phyloP scores from a whole-genome alignment of 2,113 vertebrate genomes.

The Austrofundulus limnaeus region DNA sequence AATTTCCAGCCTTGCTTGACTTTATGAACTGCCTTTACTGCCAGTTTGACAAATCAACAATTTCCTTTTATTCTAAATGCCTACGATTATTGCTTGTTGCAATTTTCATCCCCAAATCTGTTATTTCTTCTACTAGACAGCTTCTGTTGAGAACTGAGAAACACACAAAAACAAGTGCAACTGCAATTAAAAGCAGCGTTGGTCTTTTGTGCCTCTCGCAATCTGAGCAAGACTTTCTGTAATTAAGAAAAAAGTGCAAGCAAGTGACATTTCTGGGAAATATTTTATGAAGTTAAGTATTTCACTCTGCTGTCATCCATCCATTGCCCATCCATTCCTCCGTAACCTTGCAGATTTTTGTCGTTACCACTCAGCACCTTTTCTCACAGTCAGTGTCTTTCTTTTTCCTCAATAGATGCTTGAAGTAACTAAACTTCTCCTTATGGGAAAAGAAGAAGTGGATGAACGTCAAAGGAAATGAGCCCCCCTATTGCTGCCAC shows the following conservation, averaged over 20 bases:
- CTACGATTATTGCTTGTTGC: slow-evolving; percentile 2
- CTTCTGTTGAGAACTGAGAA: slow-evolving; percentile 5
- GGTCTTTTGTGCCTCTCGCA: slow-evolving; percentile 40
- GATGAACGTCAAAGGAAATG: slow-evolving; percentile 71
- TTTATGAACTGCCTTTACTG: too few species aligned
- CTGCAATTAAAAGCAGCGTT: slow-evolving; percentile 14
- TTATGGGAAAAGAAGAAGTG: slow-evolving; percentile 56
- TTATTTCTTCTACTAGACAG: neutral
- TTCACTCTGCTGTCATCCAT: slow-evolving; percentile 1
- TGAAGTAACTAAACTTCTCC: slow-evolving; percentile 64
- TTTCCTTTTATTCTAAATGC: neutral
- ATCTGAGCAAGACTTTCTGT: slow-evolving; percentile 50
- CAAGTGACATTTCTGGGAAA: slow-evolving; percentile 63
- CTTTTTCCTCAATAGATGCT: slow-evolving; percentile 41
- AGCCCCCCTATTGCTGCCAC: slow-evolving; percentile 43
- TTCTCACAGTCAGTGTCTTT: slow-evolving; percentile 22
- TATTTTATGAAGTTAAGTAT: slow-evolving; percentile 22
- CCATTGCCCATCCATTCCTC: neutral
- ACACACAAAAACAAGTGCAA: neutral
- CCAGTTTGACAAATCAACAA: too few species aligned
- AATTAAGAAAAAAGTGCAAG: slow-evolving; percentile 43
- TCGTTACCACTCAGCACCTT: slow-evolving; percentile 16
- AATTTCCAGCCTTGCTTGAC: too few species aligned
- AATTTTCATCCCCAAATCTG: neutral
- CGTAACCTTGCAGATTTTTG: slow-evolving; percentile 18